A percentile compares a stretch with the other conserved stretches of the same genome.
Evolutionary conservation across 2,113 vertebrate genomes (phyloP).

Genomic region (Halcyon senegalensis): DNA sequence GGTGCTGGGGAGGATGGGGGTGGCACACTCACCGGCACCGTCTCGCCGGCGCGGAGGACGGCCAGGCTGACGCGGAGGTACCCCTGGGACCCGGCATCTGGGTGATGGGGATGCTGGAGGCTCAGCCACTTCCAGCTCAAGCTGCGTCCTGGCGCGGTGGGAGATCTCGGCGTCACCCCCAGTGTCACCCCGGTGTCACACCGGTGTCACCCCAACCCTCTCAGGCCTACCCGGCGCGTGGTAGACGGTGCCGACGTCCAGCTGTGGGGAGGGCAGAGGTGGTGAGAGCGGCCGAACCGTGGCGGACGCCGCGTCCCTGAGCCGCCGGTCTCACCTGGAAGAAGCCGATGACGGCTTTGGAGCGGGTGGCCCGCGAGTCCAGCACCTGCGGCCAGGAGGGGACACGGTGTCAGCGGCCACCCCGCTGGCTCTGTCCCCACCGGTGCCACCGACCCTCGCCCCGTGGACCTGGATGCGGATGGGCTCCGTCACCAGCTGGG

Average conservation of each 20-base stretch:
- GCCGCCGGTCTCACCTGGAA: background rate
- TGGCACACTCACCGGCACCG: slow-evolving; percentile 34
- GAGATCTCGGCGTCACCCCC: background rate
- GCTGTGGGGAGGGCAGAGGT: background rate
- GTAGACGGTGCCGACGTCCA: slow-evolving; percentile 3
- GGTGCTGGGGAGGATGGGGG: background rate
- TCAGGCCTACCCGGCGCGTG: background rate
- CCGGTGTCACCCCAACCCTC: background rate
- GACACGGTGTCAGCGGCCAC: accelerated
- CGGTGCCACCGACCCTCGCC: accelerated
- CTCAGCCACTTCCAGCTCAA: slow-evolving; percentile 72
- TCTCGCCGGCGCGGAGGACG: slow-evolving; percentile 49
- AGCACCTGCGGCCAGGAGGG: background rate
- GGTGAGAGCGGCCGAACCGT: accelerated
- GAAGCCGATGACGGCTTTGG: background rate
- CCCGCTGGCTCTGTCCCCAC: accelerated
- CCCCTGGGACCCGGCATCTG: slow-evolving; percentile 1
- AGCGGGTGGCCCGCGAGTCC: background rate
- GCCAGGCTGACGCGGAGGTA: slow-evolving; percentile 70
- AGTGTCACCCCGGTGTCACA: accelerated
- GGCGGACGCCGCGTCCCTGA: accelerated
- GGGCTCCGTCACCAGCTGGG: background rate
- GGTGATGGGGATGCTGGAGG: slow-evolving; percentile 37
- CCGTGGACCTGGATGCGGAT: background rate
- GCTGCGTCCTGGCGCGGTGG: background rate